Conservation (phyloP, 2,113 vertebrate species). For the Odontesthes bonariensis region DNA sequence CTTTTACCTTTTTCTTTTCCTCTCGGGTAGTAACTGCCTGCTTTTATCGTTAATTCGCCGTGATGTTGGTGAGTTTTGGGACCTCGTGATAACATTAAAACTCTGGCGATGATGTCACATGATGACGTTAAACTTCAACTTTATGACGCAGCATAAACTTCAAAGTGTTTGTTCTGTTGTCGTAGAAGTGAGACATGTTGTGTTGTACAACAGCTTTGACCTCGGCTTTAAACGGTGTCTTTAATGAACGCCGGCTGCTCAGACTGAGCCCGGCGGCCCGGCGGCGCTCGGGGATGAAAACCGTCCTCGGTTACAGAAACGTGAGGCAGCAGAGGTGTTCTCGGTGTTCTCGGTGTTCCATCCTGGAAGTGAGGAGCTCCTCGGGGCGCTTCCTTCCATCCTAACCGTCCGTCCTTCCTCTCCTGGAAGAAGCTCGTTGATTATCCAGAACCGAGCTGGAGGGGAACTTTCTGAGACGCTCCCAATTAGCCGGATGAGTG, state of each 20-base stretch:
- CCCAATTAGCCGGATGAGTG: slow-evolving; percentile 76
- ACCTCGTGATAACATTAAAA: too few species aligned
- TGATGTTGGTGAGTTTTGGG: too few species aligned
- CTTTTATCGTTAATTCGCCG: too few species aligned
- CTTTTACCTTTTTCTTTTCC: too few species aligned
- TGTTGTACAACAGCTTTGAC: not conserved
- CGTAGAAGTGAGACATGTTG: too few species aligned
- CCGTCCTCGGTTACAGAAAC: slow-evolving; percentile 18
- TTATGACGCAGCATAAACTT: too few species aligned
- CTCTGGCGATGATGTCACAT: too few species aligned
- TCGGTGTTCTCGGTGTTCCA: slow-evolving; percentile 28
- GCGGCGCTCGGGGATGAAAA: slow-evolving; percentile 19
- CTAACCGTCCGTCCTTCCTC: slow-evolving; percentile 33
- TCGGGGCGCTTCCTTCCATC: slow-evolving; percentile 7
- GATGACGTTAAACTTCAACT: too few species aligned
- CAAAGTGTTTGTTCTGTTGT: too few species aligned
- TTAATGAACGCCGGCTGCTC: slow-evolving; percentile 13
- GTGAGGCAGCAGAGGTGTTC: slow-evolving; percentile 40
- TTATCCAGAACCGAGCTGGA: slow-evolving; percentile 43
- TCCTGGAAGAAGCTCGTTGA: slow-evolving; percentile 47
- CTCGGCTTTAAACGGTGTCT: slow-evolving; percentile 8
- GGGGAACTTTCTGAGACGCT: slow-evolving; percentile 71
- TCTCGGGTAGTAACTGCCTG: too few species aligned
- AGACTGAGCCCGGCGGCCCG: slow-evolving; percentile 6
- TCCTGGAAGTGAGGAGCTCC: slow-evolving; percentile 13